These are phyloP conservation scores for Norana najaformis DNA, from an alignment of 2,888 invertebrate species.

Conservation along the genomic window DNA sequence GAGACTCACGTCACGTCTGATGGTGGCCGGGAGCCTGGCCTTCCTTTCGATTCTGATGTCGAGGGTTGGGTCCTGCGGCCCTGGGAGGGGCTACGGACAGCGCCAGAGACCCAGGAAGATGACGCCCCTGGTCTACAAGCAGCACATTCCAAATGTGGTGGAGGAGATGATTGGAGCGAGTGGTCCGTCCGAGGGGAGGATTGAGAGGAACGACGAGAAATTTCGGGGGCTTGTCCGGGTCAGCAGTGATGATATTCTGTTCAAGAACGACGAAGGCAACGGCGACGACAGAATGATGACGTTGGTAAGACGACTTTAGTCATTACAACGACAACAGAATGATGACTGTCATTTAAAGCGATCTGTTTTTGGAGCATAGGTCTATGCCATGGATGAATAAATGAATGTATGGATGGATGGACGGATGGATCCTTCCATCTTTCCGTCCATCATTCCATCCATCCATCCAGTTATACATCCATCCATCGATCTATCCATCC, in stretches of 20 bases:
- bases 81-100: slow-evolving; percentile 66
- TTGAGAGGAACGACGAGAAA: slow-evolving; percentile 78
- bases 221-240: slow-evolving; percentile 87
- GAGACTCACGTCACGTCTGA: neutral
- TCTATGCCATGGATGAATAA: too few relatives aligned
- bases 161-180: slow-evolving; percentile 89
- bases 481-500: too few relatives aligned
- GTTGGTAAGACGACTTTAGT: slow-evolving; percentile 72
- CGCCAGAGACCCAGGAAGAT: slow-evolving; percentile 76
- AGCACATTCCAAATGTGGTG: slow-evolving; percentile 92
- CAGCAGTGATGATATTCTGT: slow-evolving; percentile 91
- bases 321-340: too few relatives aligned
- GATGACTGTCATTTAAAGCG: too few relatives aligned
- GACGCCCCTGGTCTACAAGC: slow-evolving; percentile 86
- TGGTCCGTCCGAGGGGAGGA: slow-evolving; percentile 84
- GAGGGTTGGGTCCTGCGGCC: slow-evolving; percentile 47
- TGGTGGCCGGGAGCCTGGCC: neutral
- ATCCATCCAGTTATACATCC: too few relatives aligned
- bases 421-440: too few relatives aligned
- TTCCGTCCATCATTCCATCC: neutral
- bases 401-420: too few relatives aligned
- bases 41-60: neutral
- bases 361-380: too few relatives aligned
- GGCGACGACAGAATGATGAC: slow-evolving; percentile 96
- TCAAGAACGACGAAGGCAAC: slow-evolving; percentile 95